phyloP scores from a whole-genome alignment of 2,888 invertebrate genomes.

The Actias luna region DNA sequence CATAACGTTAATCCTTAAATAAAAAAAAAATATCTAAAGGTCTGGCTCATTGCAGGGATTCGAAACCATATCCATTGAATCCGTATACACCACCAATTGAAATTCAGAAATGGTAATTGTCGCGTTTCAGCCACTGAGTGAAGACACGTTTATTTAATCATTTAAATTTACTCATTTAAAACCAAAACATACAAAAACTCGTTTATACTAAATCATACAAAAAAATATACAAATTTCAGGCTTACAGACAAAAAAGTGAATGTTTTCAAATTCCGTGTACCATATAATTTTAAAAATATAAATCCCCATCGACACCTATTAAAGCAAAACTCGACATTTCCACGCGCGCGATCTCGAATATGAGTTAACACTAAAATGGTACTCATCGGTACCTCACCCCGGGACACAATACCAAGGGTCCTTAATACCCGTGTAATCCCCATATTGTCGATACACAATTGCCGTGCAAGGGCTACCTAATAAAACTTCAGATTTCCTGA shows the following conservation, averaged over 20 bases:
- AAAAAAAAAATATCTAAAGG: too few species aligned
- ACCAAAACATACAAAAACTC: neutral
- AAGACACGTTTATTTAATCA: too few species aligned
- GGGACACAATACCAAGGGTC: conserved; percentile 23
- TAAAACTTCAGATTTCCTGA: conserved; percentile 6
- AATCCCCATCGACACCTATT: neutral
- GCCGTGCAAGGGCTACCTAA: conserved; percentile 31
- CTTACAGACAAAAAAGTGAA: neutral
- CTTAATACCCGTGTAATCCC: conserved; percentile 29
- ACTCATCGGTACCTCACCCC: conserved; percentile 10
- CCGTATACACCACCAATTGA: too few species aligned
- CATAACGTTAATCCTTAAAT: too few species aligned
- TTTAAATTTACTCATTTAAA: neutral
- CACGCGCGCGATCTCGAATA: conserved; percentile 10
- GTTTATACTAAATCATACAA: neutral
- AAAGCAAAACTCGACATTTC: conserved; percentile 13
- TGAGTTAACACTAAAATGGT: conserved; percentile 7
- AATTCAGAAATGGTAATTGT: too few species aligned
- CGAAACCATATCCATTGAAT: too few species aligned
- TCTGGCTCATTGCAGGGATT: too few species aligned
- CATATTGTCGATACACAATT: conserved; percentile 28
- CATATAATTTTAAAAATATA: neutral
- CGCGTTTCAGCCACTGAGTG: too few species aligned
- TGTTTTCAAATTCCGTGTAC: neutral
- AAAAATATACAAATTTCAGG: neutral